Percentiles rank a stretch among this genome's conserved stretches.
phyloP scores from a whole-genome alignment of 2,888 invertebrate genomes.

The Parasteatoda lunata region DNA sequence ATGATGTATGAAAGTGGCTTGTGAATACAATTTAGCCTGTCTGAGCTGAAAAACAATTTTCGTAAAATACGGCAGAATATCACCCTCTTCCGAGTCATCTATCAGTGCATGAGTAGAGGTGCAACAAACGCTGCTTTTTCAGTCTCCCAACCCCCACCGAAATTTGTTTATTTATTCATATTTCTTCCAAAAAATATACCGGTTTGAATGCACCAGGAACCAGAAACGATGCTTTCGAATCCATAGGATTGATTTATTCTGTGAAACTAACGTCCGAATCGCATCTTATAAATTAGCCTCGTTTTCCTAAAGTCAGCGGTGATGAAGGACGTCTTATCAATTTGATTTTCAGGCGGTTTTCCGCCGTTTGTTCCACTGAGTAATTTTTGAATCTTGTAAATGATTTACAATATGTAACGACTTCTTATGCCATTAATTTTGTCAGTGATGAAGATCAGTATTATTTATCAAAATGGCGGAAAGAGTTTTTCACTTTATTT shows the following conservation, averaged over 20 bases:
- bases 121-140: conserved; percentile 46
- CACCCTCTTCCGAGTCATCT: conserved; percentile 59
- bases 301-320: no score
- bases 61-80: conserved; percentile 61
- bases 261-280: conserved; percentile 19
- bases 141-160: conserved; percentile 10
- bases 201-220: conserved; percentile 15
- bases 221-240: neutral
- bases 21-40: conserved; percentile 60
- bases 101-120: conserved; percentile 59
- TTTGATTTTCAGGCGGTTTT: no score
- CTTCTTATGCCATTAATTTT: no score
- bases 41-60: conserved; percentile 62
- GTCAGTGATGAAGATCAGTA: no score
- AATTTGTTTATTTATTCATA: conserved; percentile 65
- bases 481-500: no score
- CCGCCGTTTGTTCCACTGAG: no score
- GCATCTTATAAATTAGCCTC: conserved; percentile 51
- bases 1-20: conserved; percentile 60
- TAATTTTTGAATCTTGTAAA: no score
- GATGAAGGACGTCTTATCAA: no score
- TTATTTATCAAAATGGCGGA: no score
- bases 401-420: no score
- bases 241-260: conserved; percentile 28
- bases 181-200: conserved; percentile 12